Percentiles rank a stretch among this genome's conserved stretches.
Evolutionary conservation across 2,888 invertebrate genomes (phyloP).

Genomic region (Drosophila helvetica): DNA sequence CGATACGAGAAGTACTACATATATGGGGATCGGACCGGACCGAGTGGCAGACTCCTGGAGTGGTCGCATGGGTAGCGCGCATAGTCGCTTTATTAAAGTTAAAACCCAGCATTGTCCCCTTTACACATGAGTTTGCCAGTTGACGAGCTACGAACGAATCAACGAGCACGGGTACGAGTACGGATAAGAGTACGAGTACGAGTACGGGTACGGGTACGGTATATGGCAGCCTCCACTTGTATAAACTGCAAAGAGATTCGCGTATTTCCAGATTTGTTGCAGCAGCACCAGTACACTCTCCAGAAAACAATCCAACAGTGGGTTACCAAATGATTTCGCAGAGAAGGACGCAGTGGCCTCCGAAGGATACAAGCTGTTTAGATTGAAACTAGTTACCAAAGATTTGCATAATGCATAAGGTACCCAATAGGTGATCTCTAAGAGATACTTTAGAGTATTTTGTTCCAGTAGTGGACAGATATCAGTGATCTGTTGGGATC

Average conservation of each 20-base stretch:
- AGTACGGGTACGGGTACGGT: background rate
- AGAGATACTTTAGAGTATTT: too few species aligned
- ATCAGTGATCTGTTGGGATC: background rate
- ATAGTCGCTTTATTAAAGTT: slow-evolving; percentile 78
- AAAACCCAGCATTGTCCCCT: slow-evolving; percentile 72
- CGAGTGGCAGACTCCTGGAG: slow-evolving; percentile 7
- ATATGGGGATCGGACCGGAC: background rate
- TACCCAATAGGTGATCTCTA: too few species aligned
- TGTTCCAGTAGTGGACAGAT: too few species aligned
- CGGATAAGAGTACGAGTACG: slow-evolving; percentile 6
- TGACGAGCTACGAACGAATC: slow-evolving; percentile 39
- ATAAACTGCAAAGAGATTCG: slow-evolving; percentile 56
- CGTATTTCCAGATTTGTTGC: slow-evolving; percentile 31
- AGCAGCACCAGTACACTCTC: slow-evolving; percentile 14
- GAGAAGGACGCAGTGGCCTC: too few species aligned
- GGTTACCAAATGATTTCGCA: background rate
- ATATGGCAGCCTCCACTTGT: slow-evolving; percentile 45
- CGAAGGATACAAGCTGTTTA: too few species aligned
- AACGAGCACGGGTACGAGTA: slow-evolving; percentile 21
- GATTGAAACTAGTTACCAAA: too few species aligned
- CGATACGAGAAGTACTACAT: background rate
- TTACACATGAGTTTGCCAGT: slow-evolving; percentile 63
- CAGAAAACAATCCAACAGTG: slow-evolving; percentile 18
- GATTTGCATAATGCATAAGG: too few species aligned
- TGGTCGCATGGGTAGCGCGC: slow-evolving; percentile 26